phyloP scores from a whole-genome alignment of 2,113 vertebrate genomes.

The Leptobrachium leishanense region DNA sequence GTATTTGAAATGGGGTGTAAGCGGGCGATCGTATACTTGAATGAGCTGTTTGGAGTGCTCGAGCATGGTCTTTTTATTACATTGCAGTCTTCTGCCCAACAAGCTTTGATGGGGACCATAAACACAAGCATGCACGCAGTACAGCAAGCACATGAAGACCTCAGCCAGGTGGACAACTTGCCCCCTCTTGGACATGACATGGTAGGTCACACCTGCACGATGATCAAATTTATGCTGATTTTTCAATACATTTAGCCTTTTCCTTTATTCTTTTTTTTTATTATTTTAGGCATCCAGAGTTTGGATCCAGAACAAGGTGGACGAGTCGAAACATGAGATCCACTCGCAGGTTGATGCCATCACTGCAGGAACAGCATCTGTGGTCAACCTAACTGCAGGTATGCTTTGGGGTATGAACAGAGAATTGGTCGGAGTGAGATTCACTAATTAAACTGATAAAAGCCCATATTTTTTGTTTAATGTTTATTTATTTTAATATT shows the following conservation, averaged over 20 bases:
- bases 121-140: slow-evolving; percentile 97
- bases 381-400: slow-evolving; percentile 98
- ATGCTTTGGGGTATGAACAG: slow-evolving; percentile 39
- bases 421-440: no score
- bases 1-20: neutral
- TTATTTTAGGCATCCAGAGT: slow-evolving; percentile 87
- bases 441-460: no score
- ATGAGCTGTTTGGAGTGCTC: neutral
- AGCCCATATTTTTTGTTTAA: neutral
- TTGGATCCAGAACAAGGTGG: slow-evolving; percentile 99
- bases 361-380: slow-evolving; percentile 95
- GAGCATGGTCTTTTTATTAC: neutral
- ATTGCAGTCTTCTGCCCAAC: slow-evolving; percentile 90
- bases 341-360: slow-evolving; percentile 98
- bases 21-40: neutral
- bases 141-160: slow-evolving; percentile 90
- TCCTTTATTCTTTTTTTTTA: neutral
- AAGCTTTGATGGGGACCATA: slow-evolving; percentile 97
- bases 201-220: slow-evolving; percentile 61
- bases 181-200: slow-evolving; percentile 95
- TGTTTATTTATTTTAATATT: neutral
- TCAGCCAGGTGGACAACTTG: slow-evolving; percentile 86
- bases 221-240: no score
- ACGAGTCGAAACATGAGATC: slow-evolving; percentile 98
- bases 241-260: neutral